A percentile compares a stretch with the other conserved stretches of the same genome.
phyloP scores from a whole-genome alignment of 23 tunicate species.

The Ascidia mentula region DNA sequence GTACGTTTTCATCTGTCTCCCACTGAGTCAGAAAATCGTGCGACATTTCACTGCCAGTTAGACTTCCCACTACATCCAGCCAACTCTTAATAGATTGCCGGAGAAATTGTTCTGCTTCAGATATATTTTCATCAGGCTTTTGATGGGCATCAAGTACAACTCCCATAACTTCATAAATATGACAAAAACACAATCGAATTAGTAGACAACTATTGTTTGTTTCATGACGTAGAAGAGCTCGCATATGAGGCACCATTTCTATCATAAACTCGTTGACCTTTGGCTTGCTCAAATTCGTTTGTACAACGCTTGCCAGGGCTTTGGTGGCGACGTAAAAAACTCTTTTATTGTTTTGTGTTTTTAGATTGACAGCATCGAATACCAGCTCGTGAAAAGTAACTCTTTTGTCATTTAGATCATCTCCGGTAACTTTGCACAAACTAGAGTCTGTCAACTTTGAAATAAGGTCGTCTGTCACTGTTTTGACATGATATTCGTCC shows the following conservation, averaged over 20 bases:
- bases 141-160: background rate
- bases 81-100: background rate
- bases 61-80: background rate
- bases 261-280: background rate
- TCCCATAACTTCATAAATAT: background rate
- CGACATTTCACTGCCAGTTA: background rate
- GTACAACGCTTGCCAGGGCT: background rate
- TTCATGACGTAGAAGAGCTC: background rate
- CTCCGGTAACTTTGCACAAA: background rate
- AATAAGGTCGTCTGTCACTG: background rate
- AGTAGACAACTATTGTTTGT: background rate
- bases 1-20: background rate
- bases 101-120: background rate
- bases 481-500: background rate
- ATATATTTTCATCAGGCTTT: background rate
- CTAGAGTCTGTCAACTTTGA: background rate
- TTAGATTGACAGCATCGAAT: background rate
- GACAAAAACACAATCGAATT: background rate
- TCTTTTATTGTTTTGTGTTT: background rate
- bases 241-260: background rate
- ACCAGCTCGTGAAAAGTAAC: background rate
- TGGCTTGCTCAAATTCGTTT: background rate
- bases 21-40: background rate
- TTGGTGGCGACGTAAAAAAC: too few species aligned
- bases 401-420: background rate